A percentile compares a stretch with the other conserved stretches of the same genome.
Conservation (phyloP, 2,113 vertebrate species). For the Columbina picui region DNA sequence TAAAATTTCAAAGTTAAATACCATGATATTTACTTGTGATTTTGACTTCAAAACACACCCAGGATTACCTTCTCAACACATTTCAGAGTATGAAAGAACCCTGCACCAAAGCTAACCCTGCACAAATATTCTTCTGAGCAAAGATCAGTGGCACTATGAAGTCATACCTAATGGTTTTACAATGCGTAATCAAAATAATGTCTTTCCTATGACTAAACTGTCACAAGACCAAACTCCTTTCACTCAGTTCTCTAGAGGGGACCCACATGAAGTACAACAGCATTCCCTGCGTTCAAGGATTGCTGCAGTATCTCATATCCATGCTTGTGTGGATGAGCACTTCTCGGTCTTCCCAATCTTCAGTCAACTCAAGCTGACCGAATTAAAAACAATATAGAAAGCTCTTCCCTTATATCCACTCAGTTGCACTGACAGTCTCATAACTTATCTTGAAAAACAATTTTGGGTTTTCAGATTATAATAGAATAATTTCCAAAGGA, state of each 20-base stretch:
- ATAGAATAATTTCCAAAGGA: neutral
- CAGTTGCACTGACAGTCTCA: neutral
- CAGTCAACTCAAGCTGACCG: neutral
- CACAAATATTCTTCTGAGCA: neutral
- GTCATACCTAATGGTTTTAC: conserved; percentile 7
- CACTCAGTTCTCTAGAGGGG: neutral
- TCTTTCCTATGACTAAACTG: neutral
- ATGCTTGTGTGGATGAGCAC: neutral
- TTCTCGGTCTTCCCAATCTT: neutral
- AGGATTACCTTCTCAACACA: neutral
- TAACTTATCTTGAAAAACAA: neutral
- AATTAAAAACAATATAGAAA: neutral
- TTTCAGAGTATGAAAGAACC: neutral
- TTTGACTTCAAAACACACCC: neutral
- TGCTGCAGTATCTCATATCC: neutral
- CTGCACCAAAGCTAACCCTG: neutral
- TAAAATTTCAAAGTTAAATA: neutral
- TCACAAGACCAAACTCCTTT: conserved; percentile 1
- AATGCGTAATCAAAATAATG: neutral
- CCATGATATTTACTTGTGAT: neutral
- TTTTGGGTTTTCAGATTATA: neutral
- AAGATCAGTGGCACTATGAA: neutral
- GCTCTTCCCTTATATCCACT: neutral
- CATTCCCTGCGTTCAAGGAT: neutral
- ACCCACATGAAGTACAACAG: neutral